These are phyloP conservation scores for Chymomyza caudatula DNA, from an alignment of 2,888 invertebrate species.

Conservation along the genomic window DNA sequence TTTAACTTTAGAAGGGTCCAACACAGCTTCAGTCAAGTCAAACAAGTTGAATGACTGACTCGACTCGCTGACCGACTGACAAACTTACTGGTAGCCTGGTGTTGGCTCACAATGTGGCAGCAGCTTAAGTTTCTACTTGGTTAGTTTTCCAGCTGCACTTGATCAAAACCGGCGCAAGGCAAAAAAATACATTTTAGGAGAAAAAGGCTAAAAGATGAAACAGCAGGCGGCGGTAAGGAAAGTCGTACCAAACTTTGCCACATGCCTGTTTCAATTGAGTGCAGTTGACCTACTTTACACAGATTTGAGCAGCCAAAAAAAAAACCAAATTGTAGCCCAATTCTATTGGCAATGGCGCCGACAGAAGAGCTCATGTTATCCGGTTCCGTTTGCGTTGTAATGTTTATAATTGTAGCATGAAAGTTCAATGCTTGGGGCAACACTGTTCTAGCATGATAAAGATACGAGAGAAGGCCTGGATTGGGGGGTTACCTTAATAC, in stretches of 20 bases:
- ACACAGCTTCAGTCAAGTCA: not conserved
- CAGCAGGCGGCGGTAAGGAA: constrained; percentile 1
- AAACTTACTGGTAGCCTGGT: not conserved
- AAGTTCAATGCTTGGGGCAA: constrained; percentile 52
- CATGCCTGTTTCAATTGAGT: constrained; percentile 60
- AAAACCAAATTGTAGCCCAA: not conserved
- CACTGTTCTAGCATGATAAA: not conserved
- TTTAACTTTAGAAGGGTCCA: not conserved
- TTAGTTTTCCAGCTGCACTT: constrained; percentile 56
- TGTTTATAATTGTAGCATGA: constrained; percentile 55
- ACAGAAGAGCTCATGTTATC: constrained; percentile 38
- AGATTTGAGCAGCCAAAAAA: constrained; percentile 32
- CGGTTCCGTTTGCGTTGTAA: constrained; percentile 43
- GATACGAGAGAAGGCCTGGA: no score
- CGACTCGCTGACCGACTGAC: not conserved
- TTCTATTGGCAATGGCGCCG: constrained; percentile 32
- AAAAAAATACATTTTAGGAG: constrained; percentile 21
- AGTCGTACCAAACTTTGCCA: constrained; percentile 25
- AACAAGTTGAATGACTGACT: not conserved
- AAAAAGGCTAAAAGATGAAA: constrained; percentile 5
- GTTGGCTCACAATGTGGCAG: constrained; percentile 10
- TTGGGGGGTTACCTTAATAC: no score
- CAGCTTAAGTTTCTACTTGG: constrained; percentile 63
- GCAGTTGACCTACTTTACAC: constrained; percentile 60
- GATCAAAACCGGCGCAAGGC: constrained; percentile 59